Evolutionary conservation across 2,888 invertebrate genomes (phyloP).

Genomic region (Altica lythri): DNA sequence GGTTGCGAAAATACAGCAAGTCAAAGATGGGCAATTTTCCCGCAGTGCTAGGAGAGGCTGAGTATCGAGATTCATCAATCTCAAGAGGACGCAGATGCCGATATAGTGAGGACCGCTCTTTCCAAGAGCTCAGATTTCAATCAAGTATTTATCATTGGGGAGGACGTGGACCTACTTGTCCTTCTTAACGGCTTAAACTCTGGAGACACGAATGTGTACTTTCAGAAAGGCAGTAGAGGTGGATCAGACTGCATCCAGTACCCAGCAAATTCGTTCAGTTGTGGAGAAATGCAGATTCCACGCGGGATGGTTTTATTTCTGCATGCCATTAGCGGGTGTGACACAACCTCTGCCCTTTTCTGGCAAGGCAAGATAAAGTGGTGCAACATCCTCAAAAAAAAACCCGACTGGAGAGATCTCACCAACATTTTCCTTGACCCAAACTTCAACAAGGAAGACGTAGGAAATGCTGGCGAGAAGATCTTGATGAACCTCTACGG

Average conservation of each 20-base stretch:
- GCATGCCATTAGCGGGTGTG: constrained; percentile 6
- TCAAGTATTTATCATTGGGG: constrained; percentile 3
- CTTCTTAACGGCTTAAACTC: constrained; percentile 5
- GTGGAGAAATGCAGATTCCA: constrained; percentile 1
- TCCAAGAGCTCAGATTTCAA: neutral
- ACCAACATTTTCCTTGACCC: too few relatives aligned
- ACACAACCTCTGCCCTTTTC: constrained; percentile 14
- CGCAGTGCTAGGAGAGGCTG: too few relatives aligned
- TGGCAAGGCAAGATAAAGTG: constrained; percentile 3
- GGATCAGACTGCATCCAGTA: neutral
- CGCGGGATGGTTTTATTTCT: neutral
- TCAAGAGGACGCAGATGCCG: too few relatives aligned
- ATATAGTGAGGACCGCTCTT: neutral
- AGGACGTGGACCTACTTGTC: neutral
- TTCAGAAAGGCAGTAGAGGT: constrained; percentile 7
- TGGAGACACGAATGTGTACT: neutral
- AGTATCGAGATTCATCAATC: too few relatives aligned
- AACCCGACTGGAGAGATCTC: too few relatives aligned
- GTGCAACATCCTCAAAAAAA: too few relatives aligned
- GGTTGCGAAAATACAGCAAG: too few relatives aligned
- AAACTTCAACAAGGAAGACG: too few relatives aligned
- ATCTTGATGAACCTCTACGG: too few relatives aligned
- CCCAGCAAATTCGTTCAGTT: constrained; percentile 4
- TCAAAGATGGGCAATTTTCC: too few relatives aligned
- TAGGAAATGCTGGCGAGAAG: too few relatives aligned